These are phyloP conservation scores for Lottia scabra DNA, from an alignment of 2,888 invertebrate species.

Conservation along the genomic window DNA sequence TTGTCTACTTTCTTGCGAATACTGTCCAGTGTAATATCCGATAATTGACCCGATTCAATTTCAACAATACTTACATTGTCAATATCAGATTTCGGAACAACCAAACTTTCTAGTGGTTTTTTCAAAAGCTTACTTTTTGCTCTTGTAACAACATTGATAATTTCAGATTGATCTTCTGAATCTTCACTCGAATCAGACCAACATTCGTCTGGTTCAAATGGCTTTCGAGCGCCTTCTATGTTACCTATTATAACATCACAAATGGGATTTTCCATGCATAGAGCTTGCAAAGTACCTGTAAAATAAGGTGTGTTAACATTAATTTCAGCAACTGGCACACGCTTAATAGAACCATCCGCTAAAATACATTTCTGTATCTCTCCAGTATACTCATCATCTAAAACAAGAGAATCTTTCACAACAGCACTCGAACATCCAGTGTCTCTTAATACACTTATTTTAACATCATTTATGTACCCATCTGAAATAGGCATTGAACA, in stretches of 20 bases:
- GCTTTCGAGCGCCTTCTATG: constrained; percentile 15
- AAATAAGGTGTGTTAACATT: constrained; percentile 24
- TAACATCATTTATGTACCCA: constrained; percentile 14
- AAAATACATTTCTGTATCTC: constrained; percentile 19
- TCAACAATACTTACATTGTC: not conserved
- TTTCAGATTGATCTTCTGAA: too few relatives aligned
- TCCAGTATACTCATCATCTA: constrained; percentile 15
- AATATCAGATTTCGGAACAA: too few relatives aligned
- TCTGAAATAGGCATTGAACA: constrained; percentile 18
- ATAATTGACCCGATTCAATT: constrained; percentile 3
- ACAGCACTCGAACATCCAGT: constrained; percentile 28
- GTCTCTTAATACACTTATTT: constrained; percentile 23
- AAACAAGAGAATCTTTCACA: constrained; percentile 16
- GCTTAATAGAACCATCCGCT: constrained; percentile 20
- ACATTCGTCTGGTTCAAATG: constrained; percentile 7
- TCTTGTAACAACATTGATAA: too few relatives aligned
- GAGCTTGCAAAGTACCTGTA: constrained; percentile 12
- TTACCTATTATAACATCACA: constrained; percentile 29
- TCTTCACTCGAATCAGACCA: not conserved
- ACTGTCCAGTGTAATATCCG: constrained; percentile 7
- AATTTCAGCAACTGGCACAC: constrained; percentile 17
- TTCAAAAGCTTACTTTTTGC: too few relatives aligned
- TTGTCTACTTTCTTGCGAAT: not conserved
- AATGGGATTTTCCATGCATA: constrained; percentile 22
- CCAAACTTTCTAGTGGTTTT: too few relatives aligned